phyloP scores from a whole-genome alignment of 2,888 invertebrate species.

The Rhagium mordax region DNA sequence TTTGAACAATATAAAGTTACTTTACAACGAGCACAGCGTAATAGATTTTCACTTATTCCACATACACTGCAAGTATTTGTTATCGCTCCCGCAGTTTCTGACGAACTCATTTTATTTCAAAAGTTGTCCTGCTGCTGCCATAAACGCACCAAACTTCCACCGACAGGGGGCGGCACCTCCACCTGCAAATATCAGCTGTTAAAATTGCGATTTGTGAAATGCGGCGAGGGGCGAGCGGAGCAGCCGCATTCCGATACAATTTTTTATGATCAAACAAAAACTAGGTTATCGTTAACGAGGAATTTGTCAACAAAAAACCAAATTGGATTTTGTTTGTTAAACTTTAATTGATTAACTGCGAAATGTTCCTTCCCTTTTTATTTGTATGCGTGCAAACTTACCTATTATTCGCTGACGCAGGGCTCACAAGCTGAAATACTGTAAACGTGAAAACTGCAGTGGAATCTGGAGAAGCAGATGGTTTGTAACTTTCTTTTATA shows the following conservation, averaged over 20 bases:
- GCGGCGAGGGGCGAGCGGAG: neutral
- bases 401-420: too few relatives aligned
- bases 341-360: too few relatives aligned
- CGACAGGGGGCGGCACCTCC: constrained; percentile 37
- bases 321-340: too few relatives aligned
- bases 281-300: neutral
- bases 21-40: constrained; percentile 84
- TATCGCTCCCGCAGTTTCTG: constrained; percentile 38
- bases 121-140: neutral
- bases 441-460: too few relatives aligned
- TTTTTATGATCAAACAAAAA: neutral
- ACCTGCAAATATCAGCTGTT: constrained; percentile 41
- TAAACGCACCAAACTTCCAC: neutral
- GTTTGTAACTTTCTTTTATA: neutral
- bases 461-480: neutral
- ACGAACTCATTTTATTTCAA: constrained; percentile 47
- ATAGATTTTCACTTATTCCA: constrained; percentile 74
- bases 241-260: neutral
- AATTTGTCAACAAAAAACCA: neutral
- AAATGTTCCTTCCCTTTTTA: too few relatives aligned
- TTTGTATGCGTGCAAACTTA: too few relatives aligned
- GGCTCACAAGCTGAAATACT: neutral
- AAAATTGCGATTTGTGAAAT: constrained; percentile 18
- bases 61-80: constrained; percentile 74
- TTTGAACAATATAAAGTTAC: constrained; percentile 84